Base-by-base conservation (phyloP, 37 sponge, comb jelly and placozoan species). In the Aphrocallistes beatrix region DNA sequence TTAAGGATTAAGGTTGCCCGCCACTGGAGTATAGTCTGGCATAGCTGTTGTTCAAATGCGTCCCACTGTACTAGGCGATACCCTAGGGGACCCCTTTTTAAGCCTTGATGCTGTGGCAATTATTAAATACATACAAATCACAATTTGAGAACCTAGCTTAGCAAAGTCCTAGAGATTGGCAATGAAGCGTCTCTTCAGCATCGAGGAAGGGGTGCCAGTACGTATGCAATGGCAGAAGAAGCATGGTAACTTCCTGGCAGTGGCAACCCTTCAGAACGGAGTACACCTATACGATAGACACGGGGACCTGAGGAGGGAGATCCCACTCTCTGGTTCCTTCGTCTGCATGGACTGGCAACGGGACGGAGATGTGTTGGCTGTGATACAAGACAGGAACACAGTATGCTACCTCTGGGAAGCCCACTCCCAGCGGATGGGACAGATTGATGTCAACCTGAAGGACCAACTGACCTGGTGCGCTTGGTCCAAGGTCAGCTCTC, bases 291-390 rank as follows among this genome's bases (percentile, higher is more conserved):
- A 89, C 42, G 90, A 93, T 42, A 88, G 94, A 36, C 91, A 91
- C 85, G 99, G 99, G 38, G 91, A 93, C 34, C 84, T 91, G 75
- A 89, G 88, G 81, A 84, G 85, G 21, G 90, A 93, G 50, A 83
- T 92, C 23, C 0, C 83, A 8, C 45, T 94, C 36, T 87, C 86
- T 21, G 89, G 98, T 0, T 38, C 85, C 37, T 98, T 96, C 81
- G 88, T 90, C 36, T 91, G 88, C 49, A 21, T 98, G 87, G 94
- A 94, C 38, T 98, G 99, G 99, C 94, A 98, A 37, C 92, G 89
- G 85, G 99, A 98, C 85, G 99, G 99, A 8, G 94, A 95, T 39
- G 50, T 91, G 10, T 88, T 98, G 38, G 91, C 99, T 10, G 85
- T 95, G 9, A 82, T 91, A 23, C 90, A 98, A 17, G 90, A 95